These are phyloP conservation scores for Agrilus planipennis DNA, from an alignment of 1,140 invertebrate species.

Conservation along the genomic window DNA sequence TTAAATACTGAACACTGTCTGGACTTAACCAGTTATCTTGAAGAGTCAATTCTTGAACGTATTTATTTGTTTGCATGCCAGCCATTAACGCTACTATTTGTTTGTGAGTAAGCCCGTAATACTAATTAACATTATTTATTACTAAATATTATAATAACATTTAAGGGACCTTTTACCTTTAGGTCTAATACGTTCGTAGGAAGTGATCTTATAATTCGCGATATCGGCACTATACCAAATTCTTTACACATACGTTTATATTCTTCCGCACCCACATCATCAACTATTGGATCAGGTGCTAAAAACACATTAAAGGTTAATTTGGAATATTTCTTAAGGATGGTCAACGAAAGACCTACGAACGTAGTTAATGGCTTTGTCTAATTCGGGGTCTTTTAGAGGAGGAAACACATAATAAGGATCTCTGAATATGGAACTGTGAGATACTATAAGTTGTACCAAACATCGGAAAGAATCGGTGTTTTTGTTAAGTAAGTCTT, in stretches of 20 bases:
- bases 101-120: slow-evolving; percentile 35
- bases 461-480: slow-evolving; percentile 27
- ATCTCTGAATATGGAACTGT: slow-evolving; percentile 34
- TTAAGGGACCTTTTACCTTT: slow-evolving; percentile 16
- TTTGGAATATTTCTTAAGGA: neutral
- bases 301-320: slow-evolving; percentile 18
- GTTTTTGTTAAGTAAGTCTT: slow-evolving; percentile 14
- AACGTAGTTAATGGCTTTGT: slow-evolving; percentile 30
- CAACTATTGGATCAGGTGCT: slow-evolving; percentile 27
- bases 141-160: neutral
- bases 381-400: slow-evolving; percentile 37
- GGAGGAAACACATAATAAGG: slow-evolving; percentile 38
- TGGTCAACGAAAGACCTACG: slow-evolving; percentile 9
- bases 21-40: slow-evolving; percentile 35
- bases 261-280: slow-evolving; percentile 34
- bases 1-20: slow-evolving; percentile 33
- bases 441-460: slow-evolving; percentile 31
- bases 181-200: slow-evolving; percentile 32
- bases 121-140: slow-evolving; percentile 18
- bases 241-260: slow-evolving; percentile 35
- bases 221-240: slow-evolving; percentile 33
- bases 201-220: slow-evolving; percentile 30
- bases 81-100: slow-evolving; percentile 33
- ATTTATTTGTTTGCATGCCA: slow-evolving; percentile 32
- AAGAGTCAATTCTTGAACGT: slow-evolving; percentile 32